A percentile compares a stretch with the other conserved stretches of the same genome.
phyloP scores from a whole-genome alignment of 1,140 invertebrate genomes.

The Halesus radiatus region DNA sequence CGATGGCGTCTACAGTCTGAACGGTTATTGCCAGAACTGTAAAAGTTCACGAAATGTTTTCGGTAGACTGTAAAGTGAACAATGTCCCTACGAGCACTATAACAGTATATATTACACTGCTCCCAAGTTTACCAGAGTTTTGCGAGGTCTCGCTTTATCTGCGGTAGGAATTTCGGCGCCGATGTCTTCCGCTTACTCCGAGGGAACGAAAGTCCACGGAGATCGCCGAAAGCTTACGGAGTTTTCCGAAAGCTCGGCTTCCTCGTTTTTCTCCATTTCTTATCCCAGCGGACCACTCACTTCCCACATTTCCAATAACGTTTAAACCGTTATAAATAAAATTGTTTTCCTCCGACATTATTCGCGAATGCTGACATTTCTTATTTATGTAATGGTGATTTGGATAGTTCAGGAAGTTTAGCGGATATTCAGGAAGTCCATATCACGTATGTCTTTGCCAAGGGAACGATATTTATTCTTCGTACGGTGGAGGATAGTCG shows the following conservation, averaged over 20 bases:
- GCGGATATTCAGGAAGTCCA: no score
- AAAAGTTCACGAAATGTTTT: no score
- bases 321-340: slow-evolving; percentile 22
- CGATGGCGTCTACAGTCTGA: no score
- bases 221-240: not conserved
- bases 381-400: no score
- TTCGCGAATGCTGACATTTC: not conserved
- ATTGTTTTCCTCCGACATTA: not conserved
- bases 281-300: not conserved
- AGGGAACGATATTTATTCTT: no score
- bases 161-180: slow-evolving; percentile 3
- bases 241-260: not conserved
- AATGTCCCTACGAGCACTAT: no score
- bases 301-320: not conserved
- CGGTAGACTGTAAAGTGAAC: no score
- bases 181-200: not conserved
- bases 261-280: not conserved
- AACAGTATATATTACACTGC: no score
- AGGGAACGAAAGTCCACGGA: not conserved
- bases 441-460: no score
- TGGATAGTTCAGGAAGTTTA: no score
- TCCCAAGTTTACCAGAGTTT: not conserved
- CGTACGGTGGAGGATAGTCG: no score
- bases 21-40: no score
- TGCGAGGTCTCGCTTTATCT: not conserved